Evolutionary conservation across 2,113 vertebrate species (phyloP).

Genomic region (Tinamus guttatus): DNA sequence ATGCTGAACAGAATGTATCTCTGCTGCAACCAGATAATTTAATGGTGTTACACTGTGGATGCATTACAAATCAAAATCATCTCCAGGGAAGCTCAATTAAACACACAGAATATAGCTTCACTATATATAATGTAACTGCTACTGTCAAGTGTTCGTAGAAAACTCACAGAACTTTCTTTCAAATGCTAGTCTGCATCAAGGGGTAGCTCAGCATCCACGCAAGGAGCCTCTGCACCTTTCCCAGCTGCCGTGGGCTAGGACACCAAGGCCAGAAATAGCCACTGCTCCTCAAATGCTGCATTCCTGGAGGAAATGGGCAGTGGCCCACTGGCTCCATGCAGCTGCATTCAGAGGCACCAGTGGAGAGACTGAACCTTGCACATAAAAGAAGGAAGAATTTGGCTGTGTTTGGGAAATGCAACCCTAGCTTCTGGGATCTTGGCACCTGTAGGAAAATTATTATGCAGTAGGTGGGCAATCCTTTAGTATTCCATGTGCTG

Average conservation of each 20-base stretch:
- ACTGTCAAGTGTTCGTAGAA: not conserved
- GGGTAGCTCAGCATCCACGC: rapidly evolving
- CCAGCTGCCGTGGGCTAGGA: not conserved
- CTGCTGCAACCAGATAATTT: not conserved
- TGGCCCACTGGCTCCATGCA: not conserved
- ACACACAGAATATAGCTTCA: not conserved
- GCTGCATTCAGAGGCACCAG: not conserved
- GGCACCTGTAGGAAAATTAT: not conserved
- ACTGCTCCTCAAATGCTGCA: not conserved
- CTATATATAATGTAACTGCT: not conserved
- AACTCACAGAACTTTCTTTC: not conserved
- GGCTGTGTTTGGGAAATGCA: not conserved
- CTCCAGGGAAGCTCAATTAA: not conserved
- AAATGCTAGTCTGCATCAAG: not conserved
- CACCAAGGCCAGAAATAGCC: not conserved
- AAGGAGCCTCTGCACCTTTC: not conserved
- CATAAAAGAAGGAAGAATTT: not conserved
- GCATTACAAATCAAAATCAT: not conserved
- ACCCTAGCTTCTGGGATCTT: not conserved
- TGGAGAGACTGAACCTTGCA: not conserved
- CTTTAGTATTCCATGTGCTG: not conserved
- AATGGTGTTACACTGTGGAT: not conserved
- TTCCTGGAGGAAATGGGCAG: rapidly evolving
- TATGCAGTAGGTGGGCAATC: not conserved
- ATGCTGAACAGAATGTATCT: not conserved